Base-by-base conservation (phyloP, 30 jellyfish, hydroid and myxozoan genomes). In the Clytia hemisphaerica region DNA sequence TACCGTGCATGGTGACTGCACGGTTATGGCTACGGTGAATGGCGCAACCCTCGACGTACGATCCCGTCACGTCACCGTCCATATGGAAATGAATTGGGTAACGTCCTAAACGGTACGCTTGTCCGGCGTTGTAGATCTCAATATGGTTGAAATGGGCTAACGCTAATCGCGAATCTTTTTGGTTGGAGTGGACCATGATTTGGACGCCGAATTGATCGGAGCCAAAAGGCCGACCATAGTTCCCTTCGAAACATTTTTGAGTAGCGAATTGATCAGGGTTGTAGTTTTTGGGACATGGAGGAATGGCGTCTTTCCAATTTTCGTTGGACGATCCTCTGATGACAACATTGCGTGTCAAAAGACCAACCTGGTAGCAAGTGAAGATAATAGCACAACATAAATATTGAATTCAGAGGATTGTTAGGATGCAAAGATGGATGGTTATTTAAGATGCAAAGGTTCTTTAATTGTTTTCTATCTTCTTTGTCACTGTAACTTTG, bases 191-290 rank as follows among this genome's bases (percentile, higher is more conserved):
- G 61, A 88, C 58, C 93, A 88, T 88, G 54, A 88, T 80, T 28
- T 88, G 97, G 47, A 79, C 97, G 7, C 97, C 97, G 55, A 88
- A 88, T 42, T 88, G 93, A 58, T 80, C 94, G 38, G 94, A 79
- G 40, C 89, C 94, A 12, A 76, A 58, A 65, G 80, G 94, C 42
- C 75, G 84, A 15, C 94, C 97, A 58, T 75, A 88, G 37, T 88
- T 58, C 14, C 86, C 86, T 40, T 80, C 89, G 58, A 80, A 88
- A 68, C 97, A 88, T 15, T 88, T 88, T 71, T 88, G 94, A n/a
- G 93, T 58, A 29, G 93, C 92, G 64, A 80, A 88, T 54, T 80
- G 97, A 2, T 84, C 89, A 6, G 94, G 89, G 26, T 88, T 94
- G 37, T 79, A 88, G 54, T 88, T 94, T 10, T 37, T 58, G 33